phyloP scores from a whole-genome alignment of 2,888 invertebrate genomes.

The Lasiommata megera region DNA sequence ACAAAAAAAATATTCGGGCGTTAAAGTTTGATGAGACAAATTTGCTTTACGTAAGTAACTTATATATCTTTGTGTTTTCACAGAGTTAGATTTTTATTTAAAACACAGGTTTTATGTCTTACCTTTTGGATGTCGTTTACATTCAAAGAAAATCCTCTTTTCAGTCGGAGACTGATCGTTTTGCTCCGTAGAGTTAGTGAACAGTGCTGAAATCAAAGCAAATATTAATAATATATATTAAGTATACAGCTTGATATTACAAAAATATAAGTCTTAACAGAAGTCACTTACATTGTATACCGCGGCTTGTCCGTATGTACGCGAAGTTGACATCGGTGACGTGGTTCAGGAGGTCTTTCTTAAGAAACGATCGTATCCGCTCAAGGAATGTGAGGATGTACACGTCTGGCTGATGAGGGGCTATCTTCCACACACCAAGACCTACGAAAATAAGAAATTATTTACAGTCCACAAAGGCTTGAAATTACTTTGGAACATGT shows the following conservation, averaged over 20 bases:
- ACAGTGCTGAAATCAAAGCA: constrained; percentile 28
- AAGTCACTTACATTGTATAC: constrained; percentile 40
- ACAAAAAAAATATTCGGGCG: no score
- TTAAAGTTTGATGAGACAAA: no score
- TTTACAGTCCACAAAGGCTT: not conserved
- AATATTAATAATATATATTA: no score
- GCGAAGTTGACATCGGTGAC: constrained; percentile 84
- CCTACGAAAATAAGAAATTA: constrained; percentile 37
- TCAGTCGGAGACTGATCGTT: constrained; percentile 30
- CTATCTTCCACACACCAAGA: constrained; percentile 83
- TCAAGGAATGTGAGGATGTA: constrained; percentile 82
- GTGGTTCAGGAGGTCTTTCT: constrained; percentile 63
- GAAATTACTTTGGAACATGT: no score
- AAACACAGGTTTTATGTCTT: constrained; percentile 15
- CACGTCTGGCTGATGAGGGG: constrained; percentile 79
- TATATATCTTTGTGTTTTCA: no score
- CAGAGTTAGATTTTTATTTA: no score
- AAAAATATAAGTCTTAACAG: no score
- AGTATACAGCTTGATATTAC: no score
- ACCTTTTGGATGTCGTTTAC: constrained; percentile 66
- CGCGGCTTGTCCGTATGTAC: constrained; percentile 66
- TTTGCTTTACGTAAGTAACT: no score
- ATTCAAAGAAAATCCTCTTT: constrained; percentile 58
- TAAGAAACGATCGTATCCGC: constrained; percentile 73
- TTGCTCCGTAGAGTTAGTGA: constrained; percentile 24